phyloP scores from a whole-genome alignment of 2,797 vertebrate genomes.

The Odontamblyopus lacepedii region DNA sequence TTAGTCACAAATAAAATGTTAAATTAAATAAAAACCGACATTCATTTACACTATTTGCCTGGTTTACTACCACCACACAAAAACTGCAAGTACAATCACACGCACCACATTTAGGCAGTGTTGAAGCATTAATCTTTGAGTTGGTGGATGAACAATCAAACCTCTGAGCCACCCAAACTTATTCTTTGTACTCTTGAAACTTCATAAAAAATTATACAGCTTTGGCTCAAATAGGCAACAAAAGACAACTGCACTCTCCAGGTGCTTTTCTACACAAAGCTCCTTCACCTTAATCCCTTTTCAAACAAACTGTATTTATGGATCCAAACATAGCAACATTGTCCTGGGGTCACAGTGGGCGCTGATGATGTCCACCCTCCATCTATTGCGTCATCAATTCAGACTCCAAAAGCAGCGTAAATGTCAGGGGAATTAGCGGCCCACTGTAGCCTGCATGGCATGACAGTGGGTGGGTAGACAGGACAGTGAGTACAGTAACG shows the following conservation, averaged over 20 bases:
- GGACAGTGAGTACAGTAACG: conserved; percentile 62
- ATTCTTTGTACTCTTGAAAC: no score
- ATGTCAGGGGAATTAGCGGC: conserved; percentile 81
- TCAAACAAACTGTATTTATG: background rate
- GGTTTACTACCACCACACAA: no score
- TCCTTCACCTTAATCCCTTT: background rate
- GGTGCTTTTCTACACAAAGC: background rate
- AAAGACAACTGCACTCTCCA: background rate
- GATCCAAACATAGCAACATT: conserved; percentile 12
- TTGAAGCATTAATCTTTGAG: no score
- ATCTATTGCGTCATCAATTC: conserved; percentile 62
- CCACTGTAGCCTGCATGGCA: conserved; percentile 57
- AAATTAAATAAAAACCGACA: no score
- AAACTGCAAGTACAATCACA: no score
- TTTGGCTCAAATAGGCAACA: background rate
- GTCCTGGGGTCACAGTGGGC: conserved; percentile 61
- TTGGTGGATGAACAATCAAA: no score
- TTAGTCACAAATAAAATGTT: no score
- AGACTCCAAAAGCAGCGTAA: conserved; percentile 66
- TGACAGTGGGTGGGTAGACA: conserved; percentile 70
- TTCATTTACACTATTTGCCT: no score
- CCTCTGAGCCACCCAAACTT: no score
- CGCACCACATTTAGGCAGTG: no score
- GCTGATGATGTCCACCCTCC: conserved; percentile 40
- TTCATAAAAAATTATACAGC: no score